Percentiles rank a stretch among this genome's conserved stretches.
These are phyloP conservation scores for Cassiopea andromeda DNA, from an alignment of 30 jellyfish, hydroid and myxozoan species.

Conservation along the genomic window DNA sequence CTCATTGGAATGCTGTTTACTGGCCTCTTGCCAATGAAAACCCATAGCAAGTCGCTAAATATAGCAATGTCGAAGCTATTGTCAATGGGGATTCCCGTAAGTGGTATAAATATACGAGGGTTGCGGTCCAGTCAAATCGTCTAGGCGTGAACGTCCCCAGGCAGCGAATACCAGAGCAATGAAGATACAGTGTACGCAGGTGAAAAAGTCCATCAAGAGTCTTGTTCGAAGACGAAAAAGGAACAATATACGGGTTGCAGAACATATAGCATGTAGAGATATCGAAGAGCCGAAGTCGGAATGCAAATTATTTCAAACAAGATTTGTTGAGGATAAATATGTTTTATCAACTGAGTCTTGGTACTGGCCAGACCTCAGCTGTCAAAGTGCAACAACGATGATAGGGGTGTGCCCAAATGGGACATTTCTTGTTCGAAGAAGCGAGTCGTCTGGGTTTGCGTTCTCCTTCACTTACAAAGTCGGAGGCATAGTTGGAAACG, in stretches of 20 bases:
- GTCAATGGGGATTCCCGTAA: not conserved
- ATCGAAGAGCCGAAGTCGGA: not conserved
- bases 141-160: not conserved
- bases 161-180: not conserved
- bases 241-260: no score
- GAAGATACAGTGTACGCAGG: not conserved
- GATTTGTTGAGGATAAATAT: slow-evolving; percentile 60
- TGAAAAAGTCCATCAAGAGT: not conserved
- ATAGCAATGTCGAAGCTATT: no score
- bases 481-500: slow-evolving; percentile 63
- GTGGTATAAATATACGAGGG: not conserved
- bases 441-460: slow-evolving; percentile 67
- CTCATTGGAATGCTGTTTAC: no score
- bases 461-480: slow-evolving; percentile 66
- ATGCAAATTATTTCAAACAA: not conserved
- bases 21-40: no score
- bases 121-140: not conserved
- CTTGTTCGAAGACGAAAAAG: not conserved
- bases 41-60: no score
- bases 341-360: slow-evolving; percentile 65
- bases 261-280: not conserved
- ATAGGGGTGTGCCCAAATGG: slow-evolving; percentile 42
- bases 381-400: slow-evolving; percentile 36
- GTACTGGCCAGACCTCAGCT: slow-evolving; percentile 71
- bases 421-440: slow-evolving; percentile 74